Evolutionary conservation across 2,888 invertebrate species (phyloP).

Genomic region (Ichneumon xanthorius): DNA sequence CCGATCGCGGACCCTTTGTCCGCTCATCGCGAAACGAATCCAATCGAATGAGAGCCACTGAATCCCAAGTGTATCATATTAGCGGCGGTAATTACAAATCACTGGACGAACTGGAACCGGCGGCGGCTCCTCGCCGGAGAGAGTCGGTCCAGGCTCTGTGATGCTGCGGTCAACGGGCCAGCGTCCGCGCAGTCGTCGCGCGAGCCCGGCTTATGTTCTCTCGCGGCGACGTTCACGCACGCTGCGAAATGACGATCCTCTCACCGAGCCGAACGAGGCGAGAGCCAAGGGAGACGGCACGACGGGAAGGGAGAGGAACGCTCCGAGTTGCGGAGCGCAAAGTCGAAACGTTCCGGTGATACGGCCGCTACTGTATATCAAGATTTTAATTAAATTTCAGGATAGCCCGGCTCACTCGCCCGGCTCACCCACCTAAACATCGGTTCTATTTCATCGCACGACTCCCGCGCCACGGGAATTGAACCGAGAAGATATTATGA

Average conservation of each 20-base stretch:
- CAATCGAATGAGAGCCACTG: constrained; percentile 71
- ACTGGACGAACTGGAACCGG: constrained; percentile 71
- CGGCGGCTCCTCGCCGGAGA: constrained; percentile 5
- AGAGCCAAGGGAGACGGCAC: neutral
- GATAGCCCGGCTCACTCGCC: constrained; percentile 10
- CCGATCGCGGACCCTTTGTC: constrained; percentile 55
- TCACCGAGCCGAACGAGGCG: neutral
- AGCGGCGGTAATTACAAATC: constrained; percentile 79
- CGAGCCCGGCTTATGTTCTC: constrained; percentile 28
- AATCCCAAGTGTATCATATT: constrained; percentile 74
- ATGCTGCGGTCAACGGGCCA: constrained; percentile 30
- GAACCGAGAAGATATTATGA: constrained; percentile 45
- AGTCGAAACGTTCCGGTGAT: constrained; percentile 40
- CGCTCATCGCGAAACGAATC: constrained; percentile 22
- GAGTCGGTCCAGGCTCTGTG: constrained; percentile 30
- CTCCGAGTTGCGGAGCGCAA: constrained; percentile 5
- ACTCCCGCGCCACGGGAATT: constrained; percentile 2
- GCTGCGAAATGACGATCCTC: constrained; percentile 30
- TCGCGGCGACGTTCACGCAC: constrained; percentile 42
- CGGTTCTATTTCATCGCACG: constrained; percentile 27
- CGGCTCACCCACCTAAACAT: constrained; percentile 52
- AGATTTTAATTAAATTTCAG: constrained; percentile 62
- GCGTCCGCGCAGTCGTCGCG: neutral
- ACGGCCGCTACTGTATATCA: constrained; percentile 62
- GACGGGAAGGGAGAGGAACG: neutral